phyloP scores from a whole-genome alignment of 2,888 invertebrate species.

The Choreutis nemorana region DNA sequence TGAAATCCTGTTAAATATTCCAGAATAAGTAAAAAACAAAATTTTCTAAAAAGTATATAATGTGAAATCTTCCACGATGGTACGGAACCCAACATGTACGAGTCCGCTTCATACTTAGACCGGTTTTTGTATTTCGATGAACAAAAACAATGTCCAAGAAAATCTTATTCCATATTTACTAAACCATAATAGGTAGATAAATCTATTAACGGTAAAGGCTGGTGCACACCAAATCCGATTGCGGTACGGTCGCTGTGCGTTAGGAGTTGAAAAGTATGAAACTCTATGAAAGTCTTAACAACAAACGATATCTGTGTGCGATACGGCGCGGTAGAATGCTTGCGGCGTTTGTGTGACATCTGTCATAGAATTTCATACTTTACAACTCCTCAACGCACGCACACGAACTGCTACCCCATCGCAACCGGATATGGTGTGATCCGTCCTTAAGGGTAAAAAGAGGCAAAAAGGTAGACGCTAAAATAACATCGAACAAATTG shows the following conservation, averaged over 20 bases:
- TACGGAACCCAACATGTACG: too few relatives aligned
- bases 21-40: neutral
- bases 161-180: conserved; percentile 7
- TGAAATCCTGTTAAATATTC: conserved; percentile 1
- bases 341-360: too few relatives aligned
- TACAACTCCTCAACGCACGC: too few relatives aligned
- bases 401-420: too few relatives aligned
- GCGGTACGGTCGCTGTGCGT: neutral
- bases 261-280: neutral
- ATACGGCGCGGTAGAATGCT: too few relatives aligned
- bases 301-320: neutral
- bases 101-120: conserved; percentile 3
- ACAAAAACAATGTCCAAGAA: conserved; percentile 8
- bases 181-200: neutral
- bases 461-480: too few relatives aligned
- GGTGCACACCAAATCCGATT: too few relatives aligned
- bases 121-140: conserved; percentile 8
- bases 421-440: too few relatives aligned
- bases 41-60: neutral
- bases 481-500: too few relatives aligned
- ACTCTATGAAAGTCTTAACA: too few relatives aligned
- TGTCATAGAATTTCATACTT: too few relatives aligned
- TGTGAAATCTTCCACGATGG: neutral
- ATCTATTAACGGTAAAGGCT: conserved; percentile 1
- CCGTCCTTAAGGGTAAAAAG: too few relatives aligned